Conservation (phyloP, 2,888 invertebrate genomes). For the Andrena marginata region DNA sequence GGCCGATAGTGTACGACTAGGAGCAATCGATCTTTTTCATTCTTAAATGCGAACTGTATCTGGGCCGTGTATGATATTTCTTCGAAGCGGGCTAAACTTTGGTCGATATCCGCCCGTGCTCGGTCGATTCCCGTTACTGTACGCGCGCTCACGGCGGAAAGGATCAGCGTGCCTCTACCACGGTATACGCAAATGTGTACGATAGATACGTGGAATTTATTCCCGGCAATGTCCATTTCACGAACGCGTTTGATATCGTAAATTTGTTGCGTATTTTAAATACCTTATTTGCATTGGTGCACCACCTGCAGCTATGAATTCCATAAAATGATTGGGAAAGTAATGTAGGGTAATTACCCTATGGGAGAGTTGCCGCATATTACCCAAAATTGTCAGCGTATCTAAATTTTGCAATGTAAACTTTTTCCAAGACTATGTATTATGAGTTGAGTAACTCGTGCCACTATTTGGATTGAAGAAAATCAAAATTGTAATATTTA, state of each 20-base stretch:
- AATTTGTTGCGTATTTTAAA: not conserved
- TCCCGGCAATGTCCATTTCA: not conserved
- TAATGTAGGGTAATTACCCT: not conserved
- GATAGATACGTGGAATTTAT: slow-evolving; percentile 5
- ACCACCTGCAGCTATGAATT: not conserved
- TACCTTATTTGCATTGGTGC: not conserved
- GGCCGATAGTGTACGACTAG: slow-evolving; percentile 47
- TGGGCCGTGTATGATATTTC: slow-evolving; percentile 12
- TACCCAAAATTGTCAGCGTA: too few relatives aligned
- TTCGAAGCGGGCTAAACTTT: not conserved
- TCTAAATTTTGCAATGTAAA: too few relatives aligned
- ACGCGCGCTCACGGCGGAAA: not conserved
- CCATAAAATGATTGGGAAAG: not conserved
- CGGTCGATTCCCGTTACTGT: slow-evolving; percentile 33
- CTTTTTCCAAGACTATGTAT: too few relatives aligned
- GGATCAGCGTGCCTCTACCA: slow-evolving; percentile 9
- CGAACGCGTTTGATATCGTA: not conserved
- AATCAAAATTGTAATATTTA: too few relatives aligned
- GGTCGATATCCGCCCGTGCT: slow-evolving; percentile 7
- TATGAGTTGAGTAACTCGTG: too few relatives aligned
- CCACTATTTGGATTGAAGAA: too few relatives aligned
- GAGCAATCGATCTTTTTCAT: slow-evolving; percentile 34
- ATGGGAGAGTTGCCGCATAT: too few relatives aligned
- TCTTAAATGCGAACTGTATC: not conserved
- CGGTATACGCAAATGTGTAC: slow-evolving; percentile 5